Evolutionary conservation across 2,113 vertebrate species (phyloP).

Genomic region (Zosterops japonicus): DNA sequence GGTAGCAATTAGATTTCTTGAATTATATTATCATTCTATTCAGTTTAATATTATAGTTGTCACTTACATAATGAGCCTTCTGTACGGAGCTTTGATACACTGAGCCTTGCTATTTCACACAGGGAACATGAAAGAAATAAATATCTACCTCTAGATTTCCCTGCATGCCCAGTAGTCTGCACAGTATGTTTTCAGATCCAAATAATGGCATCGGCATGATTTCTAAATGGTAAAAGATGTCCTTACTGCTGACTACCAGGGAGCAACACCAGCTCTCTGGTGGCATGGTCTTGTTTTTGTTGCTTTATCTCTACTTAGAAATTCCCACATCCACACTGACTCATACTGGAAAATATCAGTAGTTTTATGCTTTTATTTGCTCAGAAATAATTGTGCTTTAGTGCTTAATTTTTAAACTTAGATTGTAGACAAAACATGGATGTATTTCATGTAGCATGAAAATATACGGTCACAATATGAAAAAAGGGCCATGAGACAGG

Average conservation of each 20-base stretch:
- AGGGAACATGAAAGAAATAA: slow-evolving; percentile 13
- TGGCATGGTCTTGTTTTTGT: background rate
- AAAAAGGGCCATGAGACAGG: background rate
- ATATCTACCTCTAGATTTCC: background rate
- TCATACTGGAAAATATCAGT: background rate
- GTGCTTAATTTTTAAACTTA: background rate
- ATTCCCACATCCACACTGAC: background rate
- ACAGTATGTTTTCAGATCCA: background rate
- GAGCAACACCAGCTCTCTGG: background rate
- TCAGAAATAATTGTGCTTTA: background rate
- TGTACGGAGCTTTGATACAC: slow-evolving; percentile 5
- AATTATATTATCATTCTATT: slow-evolving; percentile 58
- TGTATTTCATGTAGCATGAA: background rate
- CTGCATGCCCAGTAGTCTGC: background rate
- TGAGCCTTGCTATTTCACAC: background rate
- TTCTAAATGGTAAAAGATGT: background rate
- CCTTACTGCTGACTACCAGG: background rate
- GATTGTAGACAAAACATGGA: background rate
- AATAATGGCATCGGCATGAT: background rate
- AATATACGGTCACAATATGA: background rate
- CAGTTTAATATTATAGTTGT: slow-evolving; percentile 54
- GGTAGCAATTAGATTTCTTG: slow-evolving; percentile 58
- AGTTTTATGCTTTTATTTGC: background rate
- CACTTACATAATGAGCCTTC: slow-evolving; percentile 45
- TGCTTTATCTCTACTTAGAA: background rate